These are phyloP conservation scores for Endotricha flammealis DNA, from an alignment of 2,888 invertebrate species.

Conservation along the genomic window DNA sequence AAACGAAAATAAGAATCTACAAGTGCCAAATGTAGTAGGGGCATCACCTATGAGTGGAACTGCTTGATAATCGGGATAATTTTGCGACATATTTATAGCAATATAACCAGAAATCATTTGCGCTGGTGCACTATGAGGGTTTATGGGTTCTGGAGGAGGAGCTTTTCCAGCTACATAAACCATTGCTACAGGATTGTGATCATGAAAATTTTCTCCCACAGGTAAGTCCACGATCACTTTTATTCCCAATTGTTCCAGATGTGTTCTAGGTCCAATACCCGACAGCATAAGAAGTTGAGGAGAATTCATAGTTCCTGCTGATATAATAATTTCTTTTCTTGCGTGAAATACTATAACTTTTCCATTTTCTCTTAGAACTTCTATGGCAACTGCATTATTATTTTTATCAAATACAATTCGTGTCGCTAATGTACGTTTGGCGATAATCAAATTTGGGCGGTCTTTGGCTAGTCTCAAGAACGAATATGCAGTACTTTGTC, in stretches of 20 bases:
- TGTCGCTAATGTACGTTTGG: conserved; percentile 33
- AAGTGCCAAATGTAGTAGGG: neutral
- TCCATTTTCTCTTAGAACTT: conserved; percentile 19
- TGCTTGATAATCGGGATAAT: conserved; percentile 25
- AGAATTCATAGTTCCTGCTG: conserved; percentile 37
- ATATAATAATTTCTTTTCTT: conserved; percentile 37
- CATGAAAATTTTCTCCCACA: conserved; percentile 38
- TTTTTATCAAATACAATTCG: conserved; percentile 34
- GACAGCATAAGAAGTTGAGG: conserved; percentile 42
- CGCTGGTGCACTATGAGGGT: conserved; percentile 18
- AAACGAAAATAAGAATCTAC: neutral
- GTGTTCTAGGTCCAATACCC: conserved; percentile 38
- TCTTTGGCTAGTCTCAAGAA: conserved; percentile 28
- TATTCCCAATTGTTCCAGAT: conserved; percentile 30
- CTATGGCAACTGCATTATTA: conserved; percentile 34
- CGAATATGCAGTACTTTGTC: conserved; percentile 32
- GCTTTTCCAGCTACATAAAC: conserved; percentile 18
- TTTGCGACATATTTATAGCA: conserved; percentile 21
- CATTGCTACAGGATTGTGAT: conserved; percentile 24
- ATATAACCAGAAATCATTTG: conserved; percentile 21
- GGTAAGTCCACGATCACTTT: conserved; percentile 32
- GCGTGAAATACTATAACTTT: conserved; percentile 24
- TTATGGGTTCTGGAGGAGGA: neutral
- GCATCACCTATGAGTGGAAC: conserved; percentile 2
- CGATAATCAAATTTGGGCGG: conserved; percentile 30